phyloP scores from a whole-genome alignment of 2,113 vertebrate species.

The Alaudala cheleensis region DNA sequence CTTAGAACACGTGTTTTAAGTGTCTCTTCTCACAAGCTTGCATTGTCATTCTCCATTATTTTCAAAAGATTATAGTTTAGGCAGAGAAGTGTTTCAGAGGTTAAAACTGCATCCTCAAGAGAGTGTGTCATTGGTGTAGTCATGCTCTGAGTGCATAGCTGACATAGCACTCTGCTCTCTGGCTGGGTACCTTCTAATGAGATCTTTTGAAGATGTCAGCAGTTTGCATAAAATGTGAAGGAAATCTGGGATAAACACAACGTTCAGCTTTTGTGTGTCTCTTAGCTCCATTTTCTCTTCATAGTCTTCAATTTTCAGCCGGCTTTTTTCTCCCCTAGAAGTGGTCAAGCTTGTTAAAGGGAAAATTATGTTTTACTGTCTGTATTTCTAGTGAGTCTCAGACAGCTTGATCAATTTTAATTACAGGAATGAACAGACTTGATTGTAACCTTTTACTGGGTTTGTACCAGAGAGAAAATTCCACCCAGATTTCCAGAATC shows the following conservation, averaged over 20 bases:
- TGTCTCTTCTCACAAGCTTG: background rate
- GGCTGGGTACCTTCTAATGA: background rate
- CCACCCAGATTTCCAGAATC: background rate
- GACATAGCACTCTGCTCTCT: background rate
- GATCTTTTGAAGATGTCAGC: background rate
- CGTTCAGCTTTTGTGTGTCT: background rate
- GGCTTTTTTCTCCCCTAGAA: background rate
- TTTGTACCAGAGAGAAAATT: background rate
- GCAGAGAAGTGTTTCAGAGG: background rate
- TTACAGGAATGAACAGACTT: background rate
- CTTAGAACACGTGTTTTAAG: background rate
- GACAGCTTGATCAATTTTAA: constrained; percentile 11
- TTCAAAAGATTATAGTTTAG: background rate
- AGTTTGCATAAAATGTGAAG: background rate
- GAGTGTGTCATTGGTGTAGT: background rate
- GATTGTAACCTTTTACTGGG: background rate
- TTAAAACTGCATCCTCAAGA: background rate
- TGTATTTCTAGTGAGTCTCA: background rate
- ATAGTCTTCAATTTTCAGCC: background rate
- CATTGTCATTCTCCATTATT: background rate
- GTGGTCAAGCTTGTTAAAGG: background rate
- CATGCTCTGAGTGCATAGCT: background rate
- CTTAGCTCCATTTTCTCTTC: background rate
- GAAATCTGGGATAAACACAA: constrained; percentile 2
- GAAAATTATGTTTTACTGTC: background rate